Evolutionary conservation across 2,888 invertebrate genomes (phyloP).

Genomic region (Perizoma flavofasciatum): DNA sequence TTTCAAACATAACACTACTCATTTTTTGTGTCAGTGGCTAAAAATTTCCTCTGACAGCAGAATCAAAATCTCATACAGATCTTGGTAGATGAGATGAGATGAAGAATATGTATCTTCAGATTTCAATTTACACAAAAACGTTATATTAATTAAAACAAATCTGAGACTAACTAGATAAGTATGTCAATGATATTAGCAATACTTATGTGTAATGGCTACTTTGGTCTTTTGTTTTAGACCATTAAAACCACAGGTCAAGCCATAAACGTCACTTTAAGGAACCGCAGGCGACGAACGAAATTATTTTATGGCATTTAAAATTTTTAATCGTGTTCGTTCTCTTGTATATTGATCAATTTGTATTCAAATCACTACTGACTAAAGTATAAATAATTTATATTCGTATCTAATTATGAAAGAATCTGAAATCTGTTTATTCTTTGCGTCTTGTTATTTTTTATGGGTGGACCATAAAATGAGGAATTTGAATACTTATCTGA

Average conservation of each 20-base stretch:
- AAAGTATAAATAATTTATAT: slow-evolving; percentile 36
- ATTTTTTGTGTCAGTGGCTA: too few relatives aligned
- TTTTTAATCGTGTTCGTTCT: slow-evolving; percentile 36
- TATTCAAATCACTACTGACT: slow-evolving; percentile 36
- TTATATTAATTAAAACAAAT: too few relatives aligned
- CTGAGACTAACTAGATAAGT: not conserved
- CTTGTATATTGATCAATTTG: slow-evolving; percentile 39
- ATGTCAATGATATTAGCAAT: slow-evolving; percentile 28
- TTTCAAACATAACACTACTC: too few relatives aligned
- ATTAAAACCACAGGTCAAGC: slow-evolving; percentile 33
- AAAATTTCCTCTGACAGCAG: too few relatives aligned
- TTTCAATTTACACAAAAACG: too few relatives aligned
- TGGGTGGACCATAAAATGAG: slow-evolving; percentile 33
- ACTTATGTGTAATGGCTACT: slow-evolving; percentile 30
- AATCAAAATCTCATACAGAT: too few relatives aligned
- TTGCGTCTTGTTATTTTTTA: slow-evolving; percentile 36
- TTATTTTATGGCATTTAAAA: slow-evolving; percentile 32
- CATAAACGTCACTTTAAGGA: slow-evolving; percentile 31
- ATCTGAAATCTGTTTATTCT: slow-evolving; percentile 35
- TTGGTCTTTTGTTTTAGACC: slow-evolving; percentile 34
- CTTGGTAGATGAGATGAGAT: too few relatives aligned
- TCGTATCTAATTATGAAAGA: slow-evolving; percentile 39
- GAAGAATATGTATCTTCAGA: too few relatives aligned
- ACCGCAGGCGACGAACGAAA: slow-evolving; percentile 31
- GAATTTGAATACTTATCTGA: slow-evolving; percentile 37